A percentile compares a stretch with the other conserved stretches of the same genome.
These are phyloP conservation scores for Acipenser oxyrinchus DNA, from an alignment of 2,797 vertebrate species.

Conservation along the genomic window DNA sequence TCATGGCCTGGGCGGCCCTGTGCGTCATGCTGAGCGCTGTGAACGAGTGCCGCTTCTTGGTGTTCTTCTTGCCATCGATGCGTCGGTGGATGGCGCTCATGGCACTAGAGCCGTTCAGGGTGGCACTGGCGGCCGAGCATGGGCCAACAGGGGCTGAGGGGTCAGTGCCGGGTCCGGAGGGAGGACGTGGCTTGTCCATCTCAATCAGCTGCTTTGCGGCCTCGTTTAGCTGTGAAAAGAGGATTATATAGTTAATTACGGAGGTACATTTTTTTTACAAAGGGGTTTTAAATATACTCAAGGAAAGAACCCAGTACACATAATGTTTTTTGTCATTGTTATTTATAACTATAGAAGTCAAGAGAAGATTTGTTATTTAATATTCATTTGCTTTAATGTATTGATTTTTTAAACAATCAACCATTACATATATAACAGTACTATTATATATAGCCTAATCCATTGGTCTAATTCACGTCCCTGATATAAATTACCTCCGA, in stretches of 20 bases:
- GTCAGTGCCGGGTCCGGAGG: conserved; percentile 54
- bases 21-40: conserved; percentile 90
- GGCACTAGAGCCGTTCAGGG: conserved; percentile 54
- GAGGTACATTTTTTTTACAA: no score
- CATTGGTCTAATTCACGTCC: no score
- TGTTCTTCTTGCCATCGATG: conserved; percentile 86
- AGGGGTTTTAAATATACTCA: no score
- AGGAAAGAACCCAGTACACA: no score
- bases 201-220: conserved; percentile 94
- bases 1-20: conserved; percentile 76
- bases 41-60: conserved; percentile 97
- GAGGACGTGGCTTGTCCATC: conserved; percentile 77
- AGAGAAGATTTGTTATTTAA: no score
- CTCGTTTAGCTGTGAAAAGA: conserved; percentile 75
- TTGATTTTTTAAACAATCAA: no score
- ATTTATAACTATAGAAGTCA: no score
- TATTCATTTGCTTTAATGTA: no score
- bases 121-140: conserved; percentile 34
- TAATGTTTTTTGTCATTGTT: no score
- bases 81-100: conserved; percentile 63
- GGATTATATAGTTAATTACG: not conserved
- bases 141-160: conserved; percentile 46
- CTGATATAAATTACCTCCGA: no score
- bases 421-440: no score
- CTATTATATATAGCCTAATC: no score